phyloP scores from a whole-genome alignment of 2,888 invertebrate genomes.

The Protodeltote pygarga region DNA sequence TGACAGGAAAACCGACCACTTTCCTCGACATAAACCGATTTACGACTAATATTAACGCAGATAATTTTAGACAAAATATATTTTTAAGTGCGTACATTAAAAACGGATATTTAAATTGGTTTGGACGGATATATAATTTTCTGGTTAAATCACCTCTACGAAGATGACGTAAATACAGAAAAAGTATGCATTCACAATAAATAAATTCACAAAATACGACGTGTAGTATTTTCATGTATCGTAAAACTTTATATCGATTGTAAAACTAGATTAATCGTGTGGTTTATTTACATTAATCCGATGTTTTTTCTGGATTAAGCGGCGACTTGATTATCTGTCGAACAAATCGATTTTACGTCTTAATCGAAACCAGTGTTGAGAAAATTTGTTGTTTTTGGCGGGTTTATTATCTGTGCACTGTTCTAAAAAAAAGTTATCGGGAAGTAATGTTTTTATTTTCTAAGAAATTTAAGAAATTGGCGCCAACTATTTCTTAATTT shows the following conservation, averaged over 20 bases:
- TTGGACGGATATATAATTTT: background rate
- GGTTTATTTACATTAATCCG: conserved; percentile 62
- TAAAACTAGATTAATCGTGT: conserved; percentile 56
- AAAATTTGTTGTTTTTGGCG: conserved; percentile 47
- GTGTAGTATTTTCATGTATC: conserved; percentile 24
- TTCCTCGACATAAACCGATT: no score
- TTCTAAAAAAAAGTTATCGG: conserved; percentile 19
- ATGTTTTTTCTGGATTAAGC: conserved; percentile 60
- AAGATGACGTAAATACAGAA: conserved; percentile 20
- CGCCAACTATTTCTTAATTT: conserved; percentile 4
- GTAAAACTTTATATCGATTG: conserved; percentile 51
- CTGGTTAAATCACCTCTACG: conserved; percentile 2
- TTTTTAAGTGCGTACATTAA: no score
- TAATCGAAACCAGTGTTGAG: conserved; percentile 52
- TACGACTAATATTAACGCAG: no score
- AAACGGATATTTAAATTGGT: background rate
- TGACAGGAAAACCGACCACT: no score
- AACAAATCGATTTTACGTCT: conserved; percentile 67
- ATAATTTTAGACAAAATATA: no score
- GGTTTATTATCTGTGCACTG: conserved; percentile 39
- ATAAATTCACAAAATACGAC: conserved; percentile 35
- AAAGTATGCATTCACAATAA: conserved; percentile 33
- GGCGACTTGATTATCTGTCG: conserved; percentile 59
- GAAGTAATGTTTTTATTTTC: background rate
- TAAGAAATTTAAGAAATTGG: conserved; percentile 1